phyloP scores from a whole-genome alignment of 2,888 invertebrate species.

The Apodemia duryi region DNA sequence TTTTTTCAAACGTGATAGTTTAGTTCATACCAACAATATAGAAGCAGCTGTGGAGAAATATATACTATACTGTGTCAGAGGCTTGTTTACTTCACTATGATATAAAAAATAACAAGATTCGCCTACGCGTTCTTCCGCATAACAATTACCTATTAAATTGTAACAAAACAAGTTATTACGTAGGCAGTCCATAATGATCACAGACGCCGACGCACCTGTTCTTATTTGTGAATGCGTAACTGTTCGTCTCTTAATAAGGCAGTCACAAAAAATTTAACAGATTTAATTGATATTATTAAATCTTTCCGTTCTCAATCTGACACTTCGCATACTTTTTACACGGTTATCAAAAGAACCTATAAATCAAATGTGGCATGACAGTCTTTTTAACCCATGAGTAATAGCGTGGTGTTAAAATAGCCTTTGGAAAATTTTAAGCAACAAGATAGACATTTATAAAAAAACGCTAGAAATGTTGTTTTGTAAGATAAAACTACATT shows the following conservation, averaged over 20 bases:
- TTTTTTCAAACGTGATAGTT: too few relatives aligned
- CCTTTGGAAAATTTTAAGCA: background rate
- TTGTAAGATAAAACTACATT: too few relatives aligned
- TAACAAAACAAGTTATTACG: constrained; percentile 11
- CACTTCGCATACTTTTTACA: constrained; percentile 37
- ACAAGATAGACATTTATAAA: too few relatives aligned
- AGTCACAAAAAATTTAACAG: constrained; percentile 59
- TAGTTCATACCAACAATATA: too few relatives aligned
- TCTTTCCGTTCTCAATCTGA: constrained; percentile 51
- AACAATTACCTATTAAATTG: constrained; percentile 9
- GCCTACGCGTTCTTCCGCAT: background rate
- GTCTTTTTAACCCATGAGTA: constrained; percentile 22
- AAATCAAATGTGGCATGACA: constrained; percentile 31
- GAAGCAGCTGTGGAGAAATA: too few relatives aligned
- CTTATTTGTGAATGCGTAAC: constrained; percentile 39
- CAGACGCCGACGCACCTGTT: constrained; percentile 34
- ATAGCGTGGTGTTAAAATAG: constrained; percentile 34
- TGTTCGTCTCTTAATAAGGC: constrained; percentile 38
- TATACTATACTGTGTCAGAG: too few relatives aligned
- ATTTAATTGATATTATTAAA: constrained; percentile 68
- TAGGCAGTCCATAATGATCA: constrained; percentile 27
- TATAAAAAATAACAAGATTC: background rate
- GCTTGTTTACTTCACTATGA: background rate
- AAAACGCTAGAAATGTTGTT: too few relatives aligned
- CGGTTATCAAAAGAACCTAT: constrained; percentile 36